These are phyloP conservation scores for Eristalis tenax DNA, from an alignment of 2,888 invertebrate genomes.

Conservation along the genomic window DNA sequence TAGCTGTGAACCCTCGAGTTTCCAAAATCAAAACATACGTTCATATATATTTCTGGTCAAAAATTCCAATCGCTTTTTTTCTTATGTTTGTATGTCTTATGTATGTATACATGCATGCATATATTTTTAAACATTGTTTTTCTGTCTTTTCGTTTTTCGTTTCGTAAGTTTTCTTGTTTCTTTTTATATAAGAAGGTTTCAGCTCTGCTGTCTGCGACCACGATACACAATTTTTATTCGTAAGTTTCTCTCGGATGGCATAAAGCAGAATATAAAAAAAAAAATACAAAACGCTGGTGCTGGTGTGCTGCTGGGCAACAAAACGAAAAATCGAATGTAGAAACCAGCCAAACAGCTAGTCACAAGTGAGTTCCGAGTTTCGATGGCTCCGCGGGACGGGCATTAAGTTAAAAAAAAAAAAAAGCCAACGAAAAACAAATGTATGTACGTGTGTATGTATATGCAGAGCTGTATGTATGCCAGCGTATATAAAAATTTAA, in stretches of 20 bases:
- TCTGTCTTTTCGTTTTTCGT: slow-evolving; percentile 44
- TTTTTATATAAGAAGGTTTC: slow-evolving; percentile 50
- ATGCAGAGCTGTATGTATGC: not conserved
- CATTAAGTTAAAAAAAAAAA: slow-evolving; percentile 59
- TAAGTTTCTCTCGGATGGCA: slow-evolving; percentile 54
- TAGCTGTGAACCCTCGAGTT: slow-evolving; percentile 31
- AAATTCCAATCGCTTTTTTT: slow-evolving; percentile 39
- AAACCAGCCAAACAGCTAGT: slow-evolving; percentile 72
- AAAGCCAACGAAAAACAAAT: slow-evolving; percentile 45
- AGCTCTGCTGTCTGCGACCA: slow-evolving; percentile 4
- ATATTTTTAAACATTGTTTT: slow-evolving; percentile 40
- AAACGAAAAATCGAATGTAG: slow-evolving; percentile 64
- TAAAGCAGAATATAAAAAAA: slow-evolving; percentile 47
- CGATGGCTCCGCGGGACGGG: slow-evolving; percentile 41
- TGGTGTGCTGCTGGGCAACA: slow-evolving; percentile 51
- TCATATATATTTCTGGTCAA: slow-evolving; percentile 51
- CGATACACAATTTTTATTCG: slow-evolving; percentile 49
- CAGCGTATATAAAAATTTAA: slow-evolving; percentile 17
- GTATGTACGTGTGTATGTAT: not conserved
- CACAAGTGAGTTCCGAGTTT: slow-evolving; percentile 69
- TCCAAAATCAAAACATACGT: slow-evolving; percentile 24
- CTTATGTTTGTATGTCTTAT: not conserved
- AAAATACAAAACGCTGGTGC: slow-evolving; percentile 32
- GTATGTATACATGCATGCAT: not conserved
- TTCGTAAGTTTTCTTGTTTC: slow-evolving; percentile 62